phyloP scores from a whole-genome alignment of 2,888 invertebrate genomes.

The Cantharis lateralis region DNA sequence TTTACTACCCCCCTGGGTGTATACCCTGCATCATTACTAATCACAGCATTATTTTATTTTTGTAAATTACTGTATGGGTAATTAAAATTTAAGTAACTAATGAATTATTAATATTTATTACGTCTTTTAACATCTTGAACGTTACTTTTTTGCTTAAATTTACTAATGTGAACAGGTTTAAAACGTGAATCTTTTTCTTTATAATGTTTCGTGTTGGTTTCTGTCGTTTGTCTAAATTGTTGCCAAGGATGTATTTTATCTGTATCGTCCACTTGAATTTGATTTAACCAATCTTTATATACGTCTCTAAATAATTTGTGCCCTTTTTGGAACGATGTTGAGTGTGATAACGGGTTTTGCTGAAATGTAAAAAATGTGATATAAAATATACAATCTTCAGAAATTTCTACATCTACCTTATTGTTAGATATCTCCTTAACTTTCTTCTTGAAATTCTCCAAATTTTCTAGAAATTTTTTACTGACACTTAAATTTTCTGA shows the following conservation, averaged over 20 bases:
- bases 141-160: constrained; percentile 47
- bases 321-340: constrained; percentile 43
- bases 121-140: constrained; percentile 4
- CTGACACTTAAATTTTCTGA: constrained; percentile 67
- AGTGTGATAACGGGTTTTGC: constrained; percentile 19
- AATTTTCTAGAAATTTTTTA: constrained; percentile 62
- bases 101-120: not conserved
- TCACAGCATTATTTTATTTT: no score
- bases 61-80: no score
- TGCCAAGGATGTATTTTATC: constrained; percentile 67
- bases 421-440: constrained; percentile 60
- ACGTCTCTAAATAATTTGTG: constrained; percentile 57
- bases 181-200: constrained; percentile 46
- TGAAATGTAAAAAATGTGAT: constrained; percentile 3
- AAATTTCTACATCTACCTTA: constrained; percentile 50
- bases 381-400: not conserved
- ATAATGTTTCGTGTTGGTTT: constrained; percentile 46
- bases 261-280: constrained; percentile 57
- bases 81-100: no score
- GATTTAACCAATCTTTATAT: constrained; percentile 57
- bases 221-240: constrained; percentile 59
- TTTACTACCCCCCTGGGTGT: no score
- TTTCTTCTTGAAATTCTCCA: constrained; percentile 66
- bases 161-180: constrained; percentile 47
- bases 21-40: no score